Percentiles rank a stretch among this genome's conserved stretches.
Evolutionary conservation across 2,888 invertebrate species (phyloP).

Genomic region (Sinotaia quadrata): DNA sequence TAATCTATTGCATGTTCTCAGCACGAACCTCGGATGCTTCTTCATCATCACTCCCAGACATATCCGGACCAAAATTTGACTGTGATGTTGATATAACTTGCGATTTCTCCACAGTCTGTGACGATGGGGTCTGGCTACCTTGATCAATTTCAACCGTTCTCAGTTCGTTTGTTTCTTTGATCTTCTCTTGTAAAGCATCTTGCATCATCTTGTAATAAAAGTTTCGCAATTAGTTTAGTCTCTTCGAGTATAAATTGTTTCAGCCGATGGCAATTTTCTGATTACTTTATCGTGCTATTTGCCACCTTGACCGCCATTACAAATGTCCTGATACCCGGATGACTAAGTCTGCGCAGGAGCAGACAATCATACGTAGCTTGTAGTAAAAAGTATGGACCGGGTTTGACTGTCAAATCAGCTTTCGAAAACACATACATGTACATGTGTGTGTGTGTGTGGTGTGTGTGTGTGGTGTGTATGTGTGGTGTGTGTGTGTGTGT

Average conservation of each 20-base stretch:
- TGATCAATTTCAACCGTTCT: conserved; percentile 64
- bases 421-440: too few relatives aligned
- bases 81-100: conserved; percentile 72
- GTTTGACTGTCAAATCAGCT: too few relatives aligned
- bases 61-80: conserved; percentile 88
- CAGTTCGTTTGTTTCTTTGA: conserved; percentile 53
- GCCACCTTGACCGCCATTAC: conserved; percentile 71
- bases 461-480: too few relatives aligned
- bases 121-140: conserved; percentile 56
- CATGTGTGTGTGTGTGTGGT: too few relatives aligned
- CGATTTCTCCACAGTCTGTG: conserved; percentile 52
- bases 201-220: conserved; percentile 78
- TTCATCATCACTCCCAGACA: conserved; percentile 96
- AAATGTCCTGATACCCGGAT: conserved; percentile 68
- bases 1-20: too few relatives aligned
- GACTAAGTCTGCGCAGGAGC: conserved; percentile 59
- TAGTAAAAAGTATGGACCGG: conserved; percentile 1
- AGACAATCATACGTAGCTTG: conserved; percentile 26
- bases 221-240: conserved; percentile 20
- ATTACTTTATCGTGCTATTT: conserved; percentile 57
- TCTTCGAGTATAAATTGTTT: conserved; percentile 31
- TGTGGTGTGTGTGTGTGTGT: too few relatives aligned
- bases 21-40: conserved; percentile 92
- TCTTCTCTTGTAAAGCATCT: conserved; percentile 79
- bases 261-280: conserved; percentile 47